Base-by-base conservation (phyloP, 2,113 vertebrate species). In the Peromyscus maniculatus region DNA sequence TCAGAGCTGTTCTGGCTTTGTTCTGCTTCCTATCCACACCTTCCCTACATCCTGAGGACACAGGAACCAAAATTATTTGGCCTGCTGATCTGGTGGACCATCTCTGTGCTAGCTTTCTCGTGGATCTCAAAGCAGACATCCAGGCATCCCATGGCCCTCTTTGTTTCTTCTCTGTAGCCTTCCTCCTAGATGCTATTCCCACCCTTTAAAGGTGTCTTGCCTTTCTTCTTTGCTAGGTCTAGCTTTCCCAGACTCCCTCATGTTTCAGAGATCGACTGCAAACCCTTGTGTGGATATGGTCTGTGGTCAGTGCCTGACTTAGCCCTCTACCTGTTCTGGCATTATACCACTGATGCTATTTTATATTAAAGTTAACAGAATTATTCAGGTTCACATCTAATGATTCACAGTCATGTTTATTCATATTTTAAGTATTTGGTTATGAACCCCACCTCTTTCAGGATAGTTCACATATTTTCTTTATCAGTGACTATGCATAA, bases 141-240 rank as follows among this genome's bases (percentile, higher is more conserved):
- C 67, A 52, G n/a, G 31, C 64, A 66, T 8, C 43, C n/a, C 31
- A 22, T 7, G 39, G 15, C 24, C 59, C 7, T 33, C 21, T 87
- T 49, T 36, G 43, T 86, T 84, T 71, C 55, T 17, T 31, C 69
- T 39, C 21, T 5, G 49, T 36, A 4, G 46, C 55, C 43, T 95
- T 95, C 84, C 57, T 97, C 46, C 46, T 87, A 28, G 11, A 66
- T 89, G 31, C 57, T 86, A 87, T 91, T 89, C 75, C 79, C 1
- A 31, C 15, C 22, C 15, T 74, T 90, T 64, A 82, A 88, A 95
- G 77, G 5, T n/a, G n/a, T 82, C 46, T 94, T 91, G 43, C 5
- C 75, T 96, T 72, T 91, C 69, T 13, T 94, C 49, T 78, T 78
- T 77, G 52, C 79, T 88, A 1, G 26, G 28, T 77, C 88, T 84